Evolutionary conservation across 2,888 invertebrate species (phyloP).

Genomic region (Argyresthia goedartella): DNA sequence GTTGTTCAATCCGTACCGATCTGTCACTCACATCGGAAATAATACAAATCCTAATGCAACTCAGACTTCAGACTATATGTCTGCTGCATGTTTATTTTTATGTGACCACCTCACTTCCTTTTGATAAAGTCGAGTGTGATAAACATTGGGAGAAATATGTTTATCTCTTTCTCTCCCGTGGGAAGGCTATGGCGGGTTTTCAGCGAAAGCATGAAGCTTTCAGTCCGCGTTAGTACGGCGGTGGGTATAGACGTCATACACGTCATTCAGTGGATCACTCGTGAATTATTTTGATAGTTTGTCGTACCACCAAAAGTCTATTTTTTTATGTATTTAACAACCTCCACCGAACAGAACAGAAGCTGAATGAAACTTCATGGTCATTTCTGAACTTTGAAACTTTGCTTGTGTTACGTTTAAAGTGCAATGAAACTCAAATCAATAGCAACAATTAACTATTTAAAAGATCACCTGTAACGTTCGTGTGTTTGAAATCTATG

Average conservation of each 20-base stretch:
- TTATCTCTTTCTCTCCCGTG: conserved; percentile 29
- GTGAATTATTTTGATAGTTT: conserved; percentile 13
- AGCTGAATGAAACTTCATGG: background rate
- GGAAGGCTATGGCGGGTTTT: conserved; percentile 19
- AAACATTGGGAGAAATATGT: conserved; percentile 16
- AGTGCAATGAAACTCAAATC: background rate
- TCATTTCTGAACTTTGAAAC: conserved; percentile 12
- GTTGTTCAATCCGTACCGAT: background rate
- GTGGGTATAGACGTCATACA: conserved; percentile 35
- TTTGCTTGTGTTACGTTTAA: conserved; percentile 19
- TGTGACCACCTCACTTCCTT: conserved; percentile 47
- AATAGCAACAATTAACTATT: too few species aligned
- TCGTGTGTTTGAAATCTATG: background rate
- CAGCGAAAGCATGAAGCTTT: conserved; percentile 31
- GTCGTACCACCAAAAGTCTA: conserved; percentile 6
- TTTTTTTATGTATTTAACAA: conserved; percentile 25
- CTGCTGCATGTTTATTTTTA: conserved; percentile 55
- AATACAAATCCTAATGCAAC: background rate
- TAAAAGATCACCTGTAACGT: background rate
- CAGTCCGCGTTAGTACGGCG: conserved; percentile 62
- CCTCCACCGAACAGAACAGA: background rate
- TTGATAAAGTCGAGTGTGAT: conserved; percentile 31
- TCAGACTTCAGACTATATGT: conserved; percentile 29
- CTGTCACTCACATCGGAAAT: background rate
- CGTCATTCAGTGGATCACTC: conserved; percentile 23